Conservation (phyloP, 2,888 invertebrate genomes). For the Drosophila yooni region DNA sequence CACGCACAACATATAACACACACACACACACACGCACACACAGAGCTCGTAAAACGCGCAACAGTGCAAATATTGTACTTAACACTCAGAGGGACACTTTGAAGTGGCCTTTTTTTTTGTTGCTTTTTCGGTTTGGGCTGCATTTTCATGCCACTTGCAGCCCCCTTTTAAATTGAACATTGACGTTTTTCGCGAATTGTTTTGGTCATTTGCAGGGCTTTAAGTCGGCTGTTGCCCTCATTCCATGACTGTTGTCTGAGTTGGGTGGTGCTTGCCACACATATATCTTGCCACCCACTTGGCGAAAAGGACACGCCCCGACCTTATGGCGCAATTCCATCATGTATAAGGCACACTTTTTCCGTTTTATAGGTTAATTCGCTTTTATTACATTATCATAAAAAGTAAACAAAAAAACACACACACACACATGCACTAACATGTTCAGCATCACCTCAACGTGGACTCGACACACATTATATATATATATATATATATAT, state of each 20-base stretch:
- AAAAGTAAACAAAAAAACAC: slow-evolving; percentile 59
- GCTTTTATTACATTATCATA: slow-evolving; percentile 83
- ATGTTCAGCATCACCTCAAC: slow-evolving; percentile 48
- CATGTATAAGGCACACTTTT: slow-evolving; percentile 76
- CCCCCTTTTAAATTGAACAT: slow-evolving; percentile 64
- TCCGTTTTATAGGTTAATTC: slow-evolving; percentile 83
- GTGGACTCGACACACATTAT: slow-evolving; percentile 24
- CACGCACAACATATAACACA: neutral
- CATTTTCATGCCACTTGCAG: neutral
- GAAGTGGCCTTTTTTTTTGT: slow-evolving; percentile 8
- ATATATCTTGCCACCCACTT: slow-evolving; percentile 45
- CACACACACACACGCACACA: slow-evolving; percentile 1
- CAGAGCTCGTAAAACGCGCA: slow-evolving; percentile 71
- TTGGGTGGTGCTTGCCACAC: slow-evolving; percentile 37
- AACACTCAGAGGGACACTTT: slow-evolving; percentile 77
- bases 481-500: neutral
- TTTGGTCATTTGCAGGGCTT: slow-evolving; percentile 66
- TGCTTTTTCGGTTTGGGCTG: neutral
- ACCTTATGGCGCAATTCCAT: slow-evolving; percentile 79
- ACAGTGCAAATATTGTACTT: slow-evolving; percentile 79
- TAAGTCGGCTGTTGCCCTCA: slow-evolving; percentile 34
- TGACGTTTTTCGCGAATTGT: slow-evolving; percentile 51
- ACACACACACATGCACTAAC: slow-evolving; percentile 49
- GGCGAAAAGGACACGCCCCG: slow-evolving; percentile 72
- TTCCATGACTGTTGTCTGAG: slow-evolving; percentile 22